Evolutionary conservation across 2,113 vertebrate genomes (phyloP), one percentile per base, ranked within the genome.

Genomic region (Castor canadensis): DNA sequence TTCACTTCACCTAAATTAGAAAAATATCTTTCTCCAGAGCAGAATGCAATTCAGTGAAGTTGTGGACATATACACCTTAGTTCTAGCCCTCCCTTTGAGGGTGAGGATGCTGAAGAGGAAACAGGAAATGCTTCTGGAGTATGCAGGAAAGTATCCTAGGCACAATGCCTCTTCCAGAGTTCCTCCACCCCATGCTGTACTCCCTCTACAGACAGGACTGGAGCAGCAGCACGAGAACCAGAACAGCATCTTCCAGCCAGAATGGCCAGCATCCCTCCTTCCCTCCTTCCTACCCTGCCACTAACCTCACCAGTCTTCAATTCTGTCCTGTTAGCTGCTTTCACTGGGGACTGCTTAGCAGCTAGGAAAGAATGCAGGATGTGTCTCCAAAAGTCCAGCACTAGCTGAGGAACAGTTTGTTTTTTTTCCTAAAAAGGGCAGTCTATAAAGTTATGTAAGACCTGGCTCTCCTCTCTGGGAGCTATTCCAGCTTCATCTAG

Each of bases 331-430:
- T 43, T 52, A 54, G 85, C 73, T 54, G 89, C 90, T 95, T 90
- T 92, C 89, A 84, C 5, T 11, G 38, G 26, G 38, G 81, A 35
- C 56, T 92, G 87, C 87, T 97, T 95, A 97, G 85, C 86, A 89
- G 73, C 69, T 32, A 94, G 94, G 95, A 97, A 97, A 69, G 97
- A 97, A 97, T 97, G 95, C 60, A 93, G 95, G 94, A 84, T 94
- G 82, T 83, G 79, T 79, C 69, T 86, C 94, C 62, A 72, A 96
- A 84, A 91, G 94, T 87, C 75, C 82, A 93, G 75, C 64, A 12
- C 49, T 72, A 58, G 77, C 92, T 40, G 58, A 91, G 86, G 86
- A 96, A 94, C 91, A 92, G 62, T 88, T 96, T 95, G 96, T 95
- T 96, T 96, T 95, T 96, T 91, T 81, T 40, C 96, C 95, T 87